Percentiles rank a stretch among this genome's conserved stretches.
Conservation (phyloP, 2,113 vertebrate species). For the Phalacrocorax pelagicus region DNA sequence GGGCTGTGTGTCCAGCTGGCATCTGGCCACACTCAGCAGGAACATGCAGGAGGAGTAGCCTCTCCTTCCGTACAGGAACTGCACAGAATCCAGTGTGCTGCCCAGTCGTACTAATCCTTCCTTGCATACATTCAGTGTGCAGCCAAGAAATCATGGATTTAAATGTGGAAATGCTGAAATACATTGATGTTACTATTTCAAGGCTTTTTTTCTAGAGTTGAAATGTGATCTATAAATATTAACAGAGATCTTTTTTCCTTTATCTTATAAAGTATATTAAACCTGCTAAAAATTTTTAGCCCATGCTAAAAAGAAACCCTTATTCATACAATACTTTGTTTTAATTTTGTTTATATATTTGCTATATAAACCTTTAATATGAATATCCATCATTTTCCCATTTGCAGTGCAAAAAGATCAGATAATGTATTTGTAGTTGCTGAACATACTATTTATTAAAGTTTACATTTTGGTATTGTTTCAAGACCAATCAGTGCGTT, state of each 20-base stretch:
- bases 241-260: not conserved
- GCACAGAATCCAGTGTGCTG: not conserved
- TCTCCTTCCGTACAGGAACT: accelerated
- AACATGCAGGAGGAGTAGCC: accelerated
- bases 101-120: not conserved
- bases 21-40: not conserved
- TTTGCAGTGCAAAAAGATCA: not conserved
- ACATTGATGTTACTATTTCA: not conserved
- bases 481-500: not conserved
- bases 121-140: not conserved
- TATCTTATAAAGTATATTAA: not conserved
- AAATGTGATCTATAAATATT: not conserved
- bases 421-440: not conserved
- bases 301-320: not conserved
- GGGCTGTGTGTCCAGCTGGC: not conserved
- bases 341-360: not conserved
- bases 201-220: not conserved
- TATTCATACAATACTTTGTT: not conserved
- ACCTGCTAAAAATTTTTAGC: not conserved
- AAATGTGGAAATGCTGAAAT: not conserved
- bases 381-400: not conserved
- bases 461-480: not conserved
- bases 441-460: not conserved
- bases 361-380: not conserved
- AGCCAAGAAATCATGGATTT: not conserved